phyloP scores from a whole-genome alignment of 2,888 invertebrate species.

The Chesias legatella region DNA sequence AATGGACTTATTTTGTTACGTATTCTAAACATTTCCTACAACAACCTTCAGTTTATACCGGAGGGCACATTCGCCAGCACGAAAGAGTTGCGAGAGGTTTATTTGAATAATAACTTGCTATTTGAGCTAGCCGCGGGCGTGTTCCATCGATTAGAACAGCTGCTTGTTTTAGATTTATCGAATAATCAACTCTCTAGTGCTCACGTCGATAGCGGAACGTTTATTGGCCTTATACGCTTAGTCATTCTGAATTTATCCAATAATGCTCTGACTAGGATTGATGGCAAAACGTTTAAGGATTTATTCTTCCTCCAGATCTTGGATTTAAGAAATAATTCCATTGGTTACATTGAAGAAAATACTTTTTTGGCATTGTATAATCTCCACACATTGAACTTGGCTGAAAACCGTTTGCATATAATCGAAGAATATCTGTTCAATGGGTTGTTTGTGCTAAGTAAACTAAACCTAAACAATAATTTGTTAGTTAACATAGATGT shows the following conservation, averaged over 20 bases:
- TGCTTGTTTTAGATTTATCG: conserved; percentile 91
- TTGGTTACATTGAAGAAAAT: conserved; percentile 92
- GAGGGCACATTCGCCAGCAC: conserved; percentile 90
- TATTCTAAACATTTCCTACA: conserved; percentile 92
- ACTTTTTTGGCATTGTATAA: conserved; percentile 94
- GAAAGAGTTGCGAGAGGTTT: conserved; percentile 90
- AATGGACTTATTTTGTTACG: conserved; percentile 88
- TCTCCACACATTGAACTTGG: conserved; percentile 92
- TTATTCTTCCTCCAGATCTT: conserved; percentile 92
- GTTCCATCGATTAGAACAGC: conserved; percentile 91
- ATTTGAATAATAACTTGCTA: conserved; percentile 92
- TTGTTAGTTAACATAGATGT: conserved; percentile 87
- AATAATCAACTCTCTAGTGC: conserved; percentile 92
- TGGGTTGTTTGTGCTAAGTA: conserved; percentile 90
- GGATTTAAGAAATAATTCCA: conserved; percentile 92
- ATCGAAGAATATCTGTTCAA: conserved; percentile 90
- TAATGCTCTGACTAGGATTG: conserved; percentile 91
- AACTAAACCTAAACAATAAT: conserved; percentile 92
- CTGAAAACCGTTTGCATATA: conserved; percentile 91
- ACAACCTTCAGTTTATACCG: conserved; percentile 89
- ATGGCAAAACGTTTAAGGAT: conserved; percentile 92
- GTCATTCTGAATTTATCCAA: conserved; percentile 92
- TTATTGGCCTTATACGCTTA: conserved; percentile 91
- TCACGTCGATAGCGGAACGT: conserved; percentile 91
- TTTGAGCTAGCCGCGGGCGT: conserved; percentile 90